These are phyloP conservation scores for Melinopterus prodromus DNA, from an alignment of 2,888 invertebrate species.

Conservation along the genomic window DNA sequence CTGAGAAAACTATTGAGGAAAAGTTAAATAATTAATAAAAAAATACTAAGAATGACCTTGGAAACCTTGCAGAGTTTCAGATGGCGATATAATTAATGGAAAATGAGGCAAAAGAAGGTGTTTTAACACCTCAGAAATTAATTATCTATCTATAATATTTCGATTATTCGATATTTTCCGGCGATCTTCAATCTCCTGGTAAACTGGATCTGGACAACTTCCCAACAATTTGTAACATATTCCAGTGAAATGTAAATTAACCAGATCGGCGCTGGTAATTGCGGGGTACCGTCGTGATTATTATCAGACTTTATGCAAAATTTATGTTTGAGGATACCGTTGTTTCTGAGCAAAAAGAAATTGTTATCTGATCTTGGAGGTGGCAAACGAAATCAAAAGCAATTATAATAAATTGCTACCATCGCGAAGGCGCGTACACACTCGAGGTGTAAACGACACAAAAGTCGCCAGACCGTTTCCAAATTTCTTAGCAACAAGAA, in stretches of 20 bases:
- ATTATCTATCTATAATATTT: too few relatives aligned
- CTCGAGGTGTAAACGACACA: not conserved
- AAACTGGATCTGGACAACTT: not conserved
- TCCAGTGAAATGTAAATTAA: constrained; percentile 11
- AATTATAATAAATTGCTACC: constrained; percentile 20
- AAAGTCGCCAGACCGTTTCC: too few relatives aligned
- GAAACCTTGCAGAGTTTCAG: too few relatives aligned
- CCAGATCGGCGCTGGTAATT: constrained; percentile 18
- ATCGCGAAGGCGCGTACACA: not conserved
- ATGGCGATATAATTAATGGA: too few relatives aligned
- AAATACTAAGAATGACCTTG: too few relatives aligned
- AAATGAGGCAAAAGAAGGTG: too few relatives aligned
- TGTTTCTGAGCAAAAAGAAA: not conserved
- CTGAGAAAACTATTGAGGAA: too few relatives aligned
- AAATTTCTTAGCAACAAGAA: too few relatives aligned
- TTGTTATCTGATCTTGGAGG: constrained; percentile 8
- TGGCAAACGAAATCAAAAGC: constrained; percentile 10
- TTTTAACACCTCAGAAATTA: too few relatives aligned
- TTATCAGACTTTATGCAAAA: constrained; percentile 19
- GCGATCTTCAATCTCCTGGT: not conserved
- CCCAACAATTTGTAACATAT: not conserved
- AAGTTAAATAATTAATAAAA: too few relatives aligned
- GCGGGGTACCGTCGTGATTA: constrained; percentile 11
- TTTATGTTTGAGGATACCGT: constrained; percentile 5
- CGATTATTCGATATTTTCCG: not conserved